These are phyloP conservation scores for Erythrocebus patas DNA, from an alignment of 2,113 vertebrate species.

Conservation along the genomic window DNA sequence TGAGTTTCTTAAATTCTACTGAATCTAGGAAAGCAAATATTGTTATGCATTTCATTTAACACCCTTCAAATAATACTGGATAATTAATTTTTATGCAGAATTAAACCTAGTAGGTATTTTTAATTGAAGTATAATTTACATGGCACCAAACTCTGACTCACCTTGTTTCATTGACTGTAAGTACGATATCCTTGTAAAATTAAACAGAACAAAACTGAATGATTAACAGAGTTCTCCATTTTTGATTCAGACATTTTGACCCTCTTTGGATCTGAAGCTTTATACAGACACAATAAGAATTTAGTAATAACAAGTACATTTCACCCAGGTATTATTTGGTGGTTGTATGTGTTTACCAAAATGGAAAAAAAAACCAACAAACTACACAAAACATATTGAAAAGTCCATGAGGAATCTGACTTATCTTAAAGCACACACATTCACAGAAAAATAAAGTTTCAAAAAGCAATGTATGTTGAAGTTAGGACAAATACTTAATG, in stretches of 20 bases:
- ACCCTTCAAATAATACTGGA: neutral
- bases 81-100: slow-evolving; percentile 22
- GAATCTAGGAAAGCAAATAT: neutral
- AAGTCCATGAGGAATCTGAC: slow-evolving; percentile 52
- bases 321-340: slow-evolving; percentile 32
- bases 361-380: neutral
- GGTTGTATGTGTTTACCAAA: slow-evolving; percentile 38
- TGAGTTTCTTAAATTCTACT: neutral
- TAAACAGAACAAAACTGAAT: neutral
- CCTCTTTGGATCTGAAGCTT: neutral
- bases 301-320: neutral
- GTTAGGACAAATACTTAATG: no score
- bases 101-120: slow-evolving; percentile 16
- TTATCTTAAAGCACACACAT: slow-evolving; percentile 41
- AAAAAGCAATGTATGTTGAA: slow-evolving; percentile 56
- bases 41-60: neutral
- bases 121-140: neutral
- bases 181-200: neutral
- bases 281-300: neutral
- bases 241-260: neutral
- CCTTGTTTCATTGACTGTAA: neutral
- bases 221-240: neutral
- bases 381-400: neutral
- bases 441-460: slow-evolving; percentile 62
- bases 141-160: neutral